phyloP scores from a whole-genome alignment of 2,888 invertebrate species.

The Lasiommata megera region DNA sequence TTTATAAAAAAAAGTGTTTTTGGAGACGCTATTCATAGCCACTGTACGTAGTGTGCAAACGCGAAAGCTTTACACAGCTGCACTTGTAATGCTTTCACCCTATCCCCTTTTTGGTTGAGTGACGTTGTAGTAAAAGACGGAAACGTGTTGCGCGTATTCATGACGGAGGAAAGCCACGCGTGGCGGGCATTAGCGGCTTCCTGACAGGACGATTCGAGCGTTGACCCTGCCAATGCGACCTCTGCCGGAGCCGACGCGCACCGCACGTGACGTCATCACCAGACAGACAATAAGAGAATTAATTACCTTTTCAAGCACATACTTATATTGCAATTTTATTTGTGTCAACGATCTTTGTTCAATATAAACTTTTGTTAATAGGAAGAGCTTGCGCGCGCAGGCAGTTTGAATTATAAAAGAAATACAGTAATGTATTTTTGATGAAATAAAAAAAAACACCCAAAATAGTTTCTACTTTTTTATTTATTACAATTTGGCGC shows the following conservation, averaged over 20 bases:
- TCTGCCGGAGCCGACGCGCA: constrained; percentile 33
- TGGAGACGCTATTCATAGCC: neutral
- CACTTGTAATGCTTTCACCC: constrained; percentile 14
- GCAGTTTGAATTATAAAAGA: no score
- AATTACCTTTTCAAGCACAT: constrained; percentile 25
- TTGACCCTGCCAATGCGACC: constrained; percentile 49
- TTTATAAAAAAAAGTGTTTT: neutral
- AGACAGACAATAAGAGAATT: constrained; percentile 28
- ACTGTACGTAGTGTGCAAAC: constrained; percentile 1
- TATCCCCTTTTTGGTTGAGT: constrained; percentile 12
- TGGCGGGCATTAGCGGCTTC: constrained; percentile 72
- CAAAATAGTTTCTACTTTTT: no score
- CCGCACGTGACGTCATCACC: constrained; percentile 30
- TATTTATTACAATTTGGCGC: no score
- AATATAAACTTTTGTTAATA: neutral
- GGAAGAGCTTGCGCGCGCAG: neutral
- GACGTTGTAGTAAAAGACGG: constrained; percentile 28
- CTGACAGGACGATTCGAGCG: constrained; percentile 67
- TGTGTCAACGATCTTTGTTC: neutral
- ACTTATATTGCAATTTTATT: constrained; percentile 13
- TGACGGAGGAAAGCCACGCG: constrained; percentile 53
- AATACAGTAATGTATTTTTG: no score
- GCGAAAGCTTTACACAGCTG: constrained; percentile 18
- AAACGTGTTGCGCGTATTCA: constrained; percentile 39
- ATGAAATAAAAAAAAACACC: no score